Conservation (phyloP, 2,797 vertebrate species). For the Bradypus variegatus region DNA sequence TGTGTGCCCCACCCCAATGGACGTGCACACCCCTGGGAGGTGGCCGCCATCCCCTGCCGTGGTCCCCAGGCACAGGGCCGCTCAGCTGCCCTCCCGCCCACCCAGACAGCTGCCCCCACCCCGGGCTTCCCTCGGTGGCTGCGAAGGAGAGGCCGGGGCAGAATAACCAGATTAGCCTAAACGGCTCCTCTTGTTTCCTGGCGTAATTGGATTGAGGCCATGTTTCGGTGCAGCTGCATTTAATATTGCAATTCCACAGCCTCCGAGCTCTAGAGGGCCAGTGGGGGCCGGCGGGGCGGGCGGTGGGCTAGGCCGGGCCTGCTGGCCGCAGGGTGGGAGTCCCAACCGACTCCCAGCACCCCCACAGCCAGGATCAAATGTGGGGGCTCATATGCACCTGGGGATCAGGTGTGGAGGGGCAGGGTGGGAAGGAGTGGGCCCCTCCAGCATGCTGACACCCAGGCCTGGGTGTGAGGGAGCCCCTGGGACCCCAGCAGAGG, state of each 20-base stretch:
- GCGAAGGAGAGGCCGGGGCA: background rate
- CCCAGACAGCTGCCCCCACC: conserved; percentile 27
- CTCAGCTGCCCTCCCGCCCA: background rate
- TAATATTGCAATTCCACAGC: conserved; percentile 60
- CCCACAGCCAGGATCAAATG: background rate
- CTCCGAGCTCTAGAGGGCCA: background rate
- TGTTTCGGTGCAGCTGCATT: conserved; percentile 58
- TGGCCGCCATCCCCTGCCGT: background rate
- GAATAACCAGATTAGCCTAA: conserved; percentile 68
- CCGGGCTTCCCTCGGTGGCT: conserved; percentile 25
- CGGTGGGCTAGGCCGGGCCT: background rate
- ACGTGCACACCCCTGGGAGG: no score
- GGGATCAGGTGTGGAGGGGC: background rate
- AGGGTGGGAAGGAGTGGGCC: background rate
- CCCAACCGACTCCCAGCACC: background rate
- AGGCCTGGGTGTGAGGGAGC: background rate
- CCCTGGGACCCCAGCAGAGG: background rate
- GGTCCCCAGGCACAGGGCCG: background rate
- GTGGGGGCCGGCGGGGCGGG: background rate
- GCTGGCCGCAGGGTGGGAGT: background rate
- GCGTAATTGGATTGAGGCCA: conserved; percentile 62
- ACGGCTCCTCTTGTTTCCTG: conserved; percentile 63
- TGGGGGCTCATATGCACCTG: no score
- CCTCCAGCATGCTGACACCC: background rate
- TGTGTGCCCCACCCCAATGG: no score